phyloP scores from a whole-genome alignment of 2,113 vertebrate species.

The Atherinomorus stipes region DNA sequence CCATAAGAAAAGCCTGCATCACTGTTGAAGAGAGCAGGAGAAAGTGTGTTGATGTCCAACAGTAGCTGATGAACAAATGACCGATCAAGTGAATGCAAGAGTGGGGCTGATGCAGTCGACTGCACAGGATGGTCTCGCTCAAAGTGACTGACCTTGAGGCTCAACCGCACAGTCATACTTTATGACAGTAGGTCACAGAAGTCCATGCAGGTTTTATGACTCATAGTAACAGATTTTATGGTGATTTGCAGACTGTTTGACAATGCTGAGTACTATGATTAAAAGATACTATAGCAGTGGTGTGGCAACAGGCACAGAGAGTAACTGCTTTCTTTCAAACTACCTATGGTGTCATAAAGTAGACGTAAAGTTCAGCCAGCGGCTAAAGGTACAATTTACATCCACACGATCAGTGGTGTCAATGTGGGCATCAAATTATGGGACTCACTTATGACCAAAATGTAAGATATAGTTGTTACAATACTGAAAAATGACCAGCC shows the following conservation, averaged over 20 bases:
- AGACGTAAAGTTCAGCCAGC: not conserved
- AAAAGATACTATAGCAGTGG: conserved; percentile 31
- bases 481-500: not conserved
- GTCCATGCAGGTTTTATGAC: conserved; percentile 66
- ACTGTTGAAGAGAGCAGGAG: conserved; percentile 27
- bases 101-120: conserved; percentile 32
- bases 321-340: conserved; percentile 52
- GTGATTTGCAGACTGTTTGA: conserved; percentile 72
- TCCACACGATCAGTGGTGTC: not conserved
- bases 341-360: conserved; percentile 35
- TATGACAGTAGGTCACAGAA: conserved; percentile 62
- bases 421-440: not conserved
- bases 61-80: conserved; percentile 11
- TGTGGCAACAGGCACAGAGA: conserved; percentile 9
- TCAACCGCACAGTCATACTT: conserved; percentile 64
- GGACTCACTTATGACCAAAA: not conserved
- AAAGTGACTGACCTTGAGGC: conserved; percentile 66
- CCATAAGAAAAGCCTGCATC: conserved; percentile 7
- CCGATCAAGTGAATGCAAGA: conserved; percentile 41
- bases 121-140: conserved; percentile 34
- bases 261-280: conserved; percentile 50
- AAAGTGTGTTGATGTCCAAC: conserved; percentile 24
- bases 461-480: not conserved
- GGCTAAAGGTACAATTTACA: not conserved
- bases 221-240: conserved; percentile 69